Evolutionary conservation across 2,113 vertebrate genomes (phyloP).

Genomic region (Petrocephalus microphthalmus): DNA sequence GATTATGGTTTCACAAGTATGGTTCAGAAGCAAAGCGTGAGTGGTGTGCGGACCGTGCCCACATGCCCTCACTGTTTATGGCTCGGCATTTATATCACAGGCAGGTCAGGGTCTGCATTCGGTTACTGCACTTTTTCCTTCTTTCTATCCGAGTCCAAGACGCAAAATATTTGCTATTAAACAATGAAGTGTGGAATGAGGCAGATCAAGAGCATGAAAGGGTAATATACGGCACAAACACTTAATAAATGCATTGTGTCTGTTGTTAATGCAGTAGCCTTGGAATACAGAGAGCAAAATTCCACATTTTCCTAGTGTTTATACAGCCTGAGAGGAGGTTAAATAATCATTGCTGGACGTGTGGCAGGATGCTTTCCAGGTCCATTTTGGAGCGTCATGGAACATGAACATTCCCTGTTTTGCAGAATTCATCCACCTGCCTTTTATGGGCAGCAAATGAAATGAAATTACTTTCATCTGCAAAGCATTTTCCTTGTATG

Average conservation of each 20-base stretch:
- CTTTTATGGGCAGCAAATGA: constrained; percentile 46
- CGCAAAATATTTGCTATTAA: background rate
- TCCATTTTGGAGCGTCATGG: constrained; percentile 33
- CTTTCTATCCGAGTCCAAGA: background rate
- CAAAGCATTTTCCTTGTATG: constrained; percentile 44
- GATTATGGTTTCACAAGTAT: background rate
- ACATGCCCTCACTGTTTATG: background rate
- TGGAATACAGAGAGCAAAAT: background rate
- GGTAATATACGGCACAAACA: background rate
- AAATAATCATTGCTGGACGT: background rate
- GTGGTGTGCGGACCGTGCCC: background rate
- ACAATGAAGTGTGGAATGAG: background rate
- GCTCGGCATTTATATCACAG: background rate
- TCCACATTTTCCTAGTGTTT: background rate
- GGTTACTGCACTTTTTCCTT: background rate
- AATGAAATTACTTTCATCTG: constrained; percentile 53
- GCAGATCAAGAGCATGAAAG: background rate
- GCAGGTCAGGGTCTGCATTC: background rate
- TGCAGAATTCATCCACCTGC: constrained; percentile 34
- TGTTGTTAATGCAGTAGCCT: background rate
- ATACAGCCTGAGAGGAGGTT: constrained; percentile 32
- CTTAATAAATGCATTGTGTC: background rate
- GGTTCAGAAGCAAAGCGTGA: background rate
- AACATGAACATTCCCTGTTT: constrained; percentile 28
- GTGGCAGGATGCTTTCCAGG: constrained; percentile 11